Percentiles rank a stretch among this genome's conserved stretches.
Conservation (phyloP, 2,797 vertebrate genomes). For the Merluccius polli region DNA sequence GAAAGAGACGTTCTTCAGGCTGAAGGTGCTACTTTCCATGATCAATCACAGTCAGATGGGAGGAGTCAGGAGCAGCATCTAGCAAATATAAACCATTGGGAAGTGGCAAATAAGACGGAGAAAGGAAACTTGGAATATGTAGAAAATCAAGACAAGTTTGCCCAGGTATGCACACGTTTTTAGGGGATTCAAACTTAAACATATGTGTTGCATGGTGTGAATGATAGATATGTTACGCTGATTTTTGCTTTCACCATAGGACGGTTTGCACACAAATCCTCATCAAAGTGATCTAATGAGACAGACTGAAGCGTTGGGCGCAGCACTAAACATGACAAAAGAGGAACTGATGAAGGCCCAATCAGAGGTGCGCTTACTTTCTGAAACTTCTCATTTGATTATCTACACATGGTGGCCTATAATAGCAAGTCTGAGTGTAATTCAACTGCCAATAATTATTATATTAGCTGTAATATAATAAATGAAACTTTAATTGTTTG, state of each 20-base stretch:
- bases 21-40: neutral
- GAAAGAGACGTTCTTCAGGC: slow-evolving; percentile 31
- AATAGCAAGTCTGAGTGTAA: no score
- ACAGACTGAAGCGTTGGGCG: slow-evolving; percentile 43
- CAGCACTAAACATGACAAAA: slow-evolving; percentile 54
- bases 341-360: slow-evolving; percentile 65
- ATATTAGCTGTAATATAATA: neutral
- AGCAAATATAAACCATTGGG: slow-evolving; percentile 9
- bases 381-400: neutral
- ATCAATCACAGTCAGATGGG: slow-evolving; percentile 32
- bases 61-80: slow-evolving; percentile 21
- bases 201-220: neutral
- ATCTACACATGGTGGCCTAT: neutral
- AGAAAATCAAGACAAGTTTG: slow-evolving; percentile 24
- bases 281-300: slow-evolving; percentile 42
- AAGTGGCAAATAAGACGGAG: neutral
- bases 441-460: neutral
- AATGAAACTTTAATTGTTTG: neutral
- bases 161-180: slow-evolving; percentile 47
- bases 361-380: slow-evolving; percentile 59
- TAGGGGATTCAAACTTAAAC: neutral
- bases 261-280: slow-evolving; percentile 26
- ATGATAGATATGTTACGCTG: neutral
- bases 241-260: slow-evolving; percentile 4
- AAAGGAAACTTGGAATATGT: slow-evolving; percentile 12